phyloP scores from a whole-genome alignment of 2,888 invertebrate species.

The Bombyx huttoni region DNA sequence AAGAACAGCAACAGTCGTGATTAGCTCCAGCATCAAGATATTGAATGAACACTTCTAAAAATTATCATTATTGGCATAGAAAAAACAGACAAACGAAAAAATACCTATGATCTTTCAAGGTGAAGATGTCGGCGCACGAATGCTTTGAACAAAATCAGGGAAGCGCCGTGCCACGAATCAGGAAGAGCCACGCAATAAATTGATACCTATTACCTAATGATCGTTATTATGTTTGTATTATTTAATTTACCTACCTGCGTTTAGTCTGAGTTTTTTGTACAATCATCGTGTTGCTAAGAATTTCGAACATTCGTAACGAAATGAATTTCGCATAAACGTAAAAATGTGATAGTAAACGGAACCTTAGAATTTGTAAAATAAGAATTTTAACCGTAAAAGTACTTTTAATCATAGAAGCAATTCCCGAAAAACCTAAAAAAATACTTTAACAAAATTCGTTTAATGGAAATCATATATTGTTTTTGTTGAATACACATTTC shows the following conservation, averaged over 20 bases:
- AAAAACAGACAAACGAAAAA: slow-evolving; percentile 53
- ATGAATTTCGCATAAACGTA: too few species aligned
- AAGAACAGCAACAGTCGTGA: slow-evolving; percentile 51
- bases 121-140: slow-evolving; percentile 57
- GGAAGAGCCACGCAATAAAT: slow-evolving; percentile 44
- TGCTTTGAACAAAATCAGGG: slow-evolving; percentile 50
- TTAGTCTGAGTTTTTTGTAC: slow-evolving; percentile 4
- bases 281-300: background rate
- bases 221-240: slow-evolving; percentile 15
- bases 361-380: too few species aligned
- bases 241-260: slow-evolving; percentile 4
- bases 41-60: slow-evolving; percentile 57
- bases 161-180: slow-evolving; percentile 50
- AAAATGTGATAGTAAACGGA: too few species aligned
- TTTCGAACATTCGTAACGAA: background rate
- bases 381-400: too few species aligned
- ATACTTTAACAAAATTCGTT: background rate
- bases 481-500: slow-evolving; percentile 19
- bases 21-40: slow-evolving; percentile 50
- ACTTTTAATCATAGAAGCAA: too few species aligned
- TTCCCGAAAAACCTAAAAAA: too few species aligned
- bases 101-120: slow-evolving; percentile 55
- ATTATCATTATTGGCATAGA: slow-evolving; percentile 52
- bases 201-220: slow-evolving; percentile 39
- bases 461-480: background rate